Evolutionary conservation across 2,888 invertebrate genomes (phyloP).

Genomic region (Erebia epiphron): DNA sequence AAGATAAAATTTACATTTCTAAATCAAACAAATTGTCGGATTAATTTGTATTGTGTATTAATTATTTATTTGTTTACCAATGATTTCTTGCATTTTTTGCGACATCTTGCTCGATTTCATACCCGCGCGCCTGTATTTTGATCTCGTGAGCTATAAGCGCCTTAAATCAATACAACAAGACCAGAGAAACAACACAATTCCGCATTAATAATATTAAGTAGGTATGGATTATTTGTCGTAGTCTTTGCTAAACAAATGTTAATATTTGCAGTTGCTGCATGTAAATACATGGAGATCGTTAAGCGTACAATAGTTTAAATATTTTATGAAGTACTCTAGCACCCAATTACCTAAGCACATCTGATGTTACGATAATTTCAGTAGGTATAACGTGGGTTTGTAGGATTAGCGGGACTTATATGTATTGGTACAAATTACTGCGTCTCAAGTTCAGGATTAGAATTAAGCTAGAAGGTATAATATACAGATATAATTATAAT

Average conservation of each 20-base stretch:
- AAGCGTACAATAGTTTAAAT: slow-evolving; percentile 2
- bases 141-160: too few relatives aligned
- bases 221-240: too few relatives aligned
- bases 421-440: slow-evolving; percentile 3
- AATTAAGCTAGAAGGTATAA: slow-evolving; percentile 4
- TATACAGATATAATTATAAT: not conserved
- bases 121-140: too few relatives aligned
- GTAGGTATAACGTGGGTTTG: not conserved
- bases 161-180: too few relatives aligned
- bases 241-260: not conserved
- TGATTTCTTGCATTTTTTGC: too few relatives aligned
- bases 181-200: too few relatives aligned
- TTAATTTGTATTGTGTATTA: too few relatives aligned
- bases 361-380: not conserved
- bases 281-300: not conserved
- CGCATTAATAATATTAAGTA: too few relatives aligned
- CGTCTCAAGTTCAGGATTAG: slow-evolving; percentile 5
- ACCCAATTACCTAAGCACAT: slow-evolving; percentile 1
- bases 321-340: slow-evolving; percentile 13
- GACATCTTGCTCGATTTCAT: too few relatives aligned
- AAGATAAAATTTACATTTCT: too few relatives aligned
- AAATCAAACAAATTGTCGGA: too few relatives aligned
- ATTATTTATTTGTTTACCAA: too few relatives aligned
- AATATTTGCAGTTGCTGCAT: not conserved
- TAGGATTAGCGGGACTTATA: not conserved